Evolutionary conservation across 2,888 invertebrate species (phyloP).

Genomic region (Cosmia pyralina): DNA sequence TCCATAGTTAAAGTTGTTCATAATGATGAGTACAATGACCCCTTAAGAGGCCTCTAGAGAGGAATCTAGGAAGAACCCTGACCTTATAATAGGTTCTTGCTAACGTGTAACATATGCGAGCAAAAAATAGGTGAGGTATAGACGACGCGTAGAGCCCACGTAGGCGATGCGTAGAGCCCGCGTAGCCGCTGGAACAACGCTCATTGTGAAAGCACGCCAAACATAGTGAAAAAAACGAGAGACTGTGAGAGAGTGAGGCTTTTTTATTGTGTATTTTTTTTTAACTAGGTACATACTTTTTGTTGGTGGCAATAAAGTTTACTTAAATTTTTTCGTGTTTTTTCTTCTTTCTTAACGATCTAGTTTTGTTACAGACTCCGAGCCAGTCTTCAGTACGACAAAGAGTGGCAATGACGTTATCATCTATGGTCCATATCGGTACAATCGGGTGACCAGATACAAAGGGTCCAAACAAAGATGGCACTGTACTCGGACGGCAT

Average conservation of each 20-base stretch:
- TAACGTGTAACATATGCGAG: not conserved
- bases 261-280: no score
- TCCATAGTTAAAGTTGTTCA: no score
- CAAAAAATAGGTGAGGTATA: not conserved
- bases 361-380: slow-evolving; percentile 25
- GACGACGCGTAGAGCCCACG: not conserved
- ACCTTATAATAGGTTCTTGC: not conserved
- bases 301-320: not conserved
- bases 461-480: slow-evolving; percentile 46
- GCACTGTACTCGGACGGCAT: slow-evolving; percentile 34
- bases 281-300: not conserved
- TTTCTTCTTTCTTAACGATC: not conserved
- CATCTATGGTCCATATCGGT: slow-evolving; percentile 31
- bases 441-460: slow-evolving; percentile 26
- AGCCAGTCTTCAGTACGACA: slow-evolving; percentile 22
- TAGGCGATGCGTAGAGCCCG: not conserved
- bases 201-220: not conserved
- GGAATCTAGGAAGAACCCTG: no score
- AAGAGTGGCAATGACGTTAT: slow-evolving; percentile 43
- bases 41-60: no score
- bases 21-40: no score
- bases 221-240: not conserved
- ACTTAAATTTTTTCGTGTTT: not conserved
- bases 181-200: not conserved
- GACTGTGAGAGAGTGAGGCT: no score